Percentiles rank a stretch among this genome's conserved stretches.
Conservation (phyloP, 2,888 invertebrate genomes). For the Lymantria dispar region DNA sequence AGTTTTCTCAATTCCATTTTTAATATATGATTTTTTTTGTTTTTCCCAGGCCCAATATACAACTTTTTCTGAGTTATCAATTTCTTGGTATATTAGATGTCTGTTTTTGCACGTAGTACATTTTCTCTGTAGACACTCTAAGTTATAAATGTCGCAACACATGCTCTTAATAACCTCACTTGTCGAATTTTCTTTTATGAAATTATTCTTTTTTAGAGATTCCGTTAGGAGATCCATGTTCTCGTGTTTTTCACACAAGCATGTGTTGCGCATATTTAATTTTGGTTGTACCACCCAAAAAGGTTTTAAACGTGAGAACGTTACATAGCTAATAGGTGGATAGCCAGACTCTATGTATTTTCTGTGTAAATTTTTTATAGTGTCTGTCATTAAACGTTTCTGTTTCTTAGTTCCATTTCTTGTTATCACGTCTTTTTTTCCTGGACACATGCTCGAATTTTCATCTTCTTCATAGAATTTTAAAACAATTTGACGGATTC, state of each 20-base stretch:
- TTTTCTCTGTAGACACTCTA: slow-evolving; percentile 4
- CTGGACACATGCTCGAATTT: slow-evolving; percentile 11
- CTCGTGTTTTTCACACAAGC: slow-evolving; percentile 11
- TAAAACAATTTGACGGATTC: slow-evolving; percentile 5
- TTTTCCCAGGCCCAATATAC: slow-evolving; percentile 9
- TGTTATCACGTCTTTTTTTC: slow-evolving; percentile 7
- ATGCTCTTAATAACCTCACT: slow-evolving; percentile 4
- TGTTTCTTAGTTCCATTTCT: slow-evolving; percentile 17
- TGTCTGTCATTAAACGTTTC: slow-evolving; percentile 7
- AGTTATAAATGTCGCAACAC: slow-evolving; percentile 6
- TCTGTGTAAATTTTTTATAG: slow-evolving; percentile 6
- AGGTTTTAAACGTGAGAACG: slow-evolving; percentile 9
- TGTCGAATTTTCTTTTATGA: slow-evolving; percentile 9
- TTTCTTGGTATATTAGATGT: not conserved
- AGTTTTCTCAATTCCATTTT: slow-evolving; percentile 15
- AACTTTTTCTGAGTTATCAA: slow-evolving; percentile 1
- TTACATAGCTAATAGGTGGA: slow-evolving; percentile 3
- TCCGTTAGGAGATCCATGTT: slow-evolving; percentile 7
- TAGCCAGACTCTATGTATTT: not conserved
- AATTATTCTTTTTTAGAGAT: slow-evolving; percentile 4
- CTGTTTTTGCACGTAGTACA: slow-evolving; percentile 1
- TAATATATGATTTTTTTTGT: slow-evolving; percentile 7
- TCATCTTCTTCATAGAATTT: slow-evolving; percentile 13
- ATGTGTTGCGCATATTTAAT: slow-evolving; percentile 10
- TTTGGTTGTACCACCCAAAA: slow-evolving; percentile 12